Percentiles rank a stretch among this genome's conserved stretches.
phyloP scores from a whole-genome alignment of 2,888 invertebrate species.

The Cenopis cana region DNA sequence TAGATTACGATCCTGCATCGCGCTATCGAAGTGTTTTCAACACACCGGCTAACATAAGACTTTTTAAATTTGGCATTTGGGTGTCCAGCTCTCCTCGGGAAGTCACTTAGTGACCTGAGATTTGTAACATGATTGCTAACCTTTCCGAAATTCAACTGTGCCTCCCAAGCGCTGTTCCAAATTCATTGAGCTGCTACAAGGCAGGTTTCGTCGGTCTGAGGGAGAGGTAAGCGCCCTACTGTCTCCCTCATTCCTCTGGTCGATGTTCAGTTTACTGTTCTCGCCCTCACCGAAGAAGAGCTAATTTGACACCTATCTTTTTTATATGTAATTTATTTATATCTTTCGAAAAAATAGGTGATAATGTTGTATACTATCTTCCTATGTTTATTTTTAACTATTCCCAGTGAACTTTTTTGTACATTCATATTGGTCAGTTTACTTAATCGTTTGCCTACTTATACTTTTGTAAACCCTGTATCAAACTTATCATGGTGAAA shows the following conservation, averaged over 20 bases:
- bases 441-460: too few species aligned
- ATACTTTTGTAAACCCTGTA: background rate
- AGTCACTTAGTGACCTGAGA: conserved; percentile 58
- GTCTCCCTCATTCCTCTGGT: conserved; percentile 58
- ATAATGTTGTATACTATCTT: too few species aligned
- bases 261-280: conserved; percentile 77
- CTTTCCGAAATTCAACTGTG: conserved; percentile 55
- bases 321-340: background rate
- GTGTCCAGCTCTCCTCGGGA: conserved; percentile 76
- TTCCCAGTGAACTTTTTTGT: background rate
- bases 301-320: conserved; percentile 68
- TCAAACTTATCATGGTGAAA: background rate
- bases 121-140: conserved; percentile 54
- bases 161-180: conserved; percentile 54
- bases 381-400: background rate
- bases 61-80: conserved; percentile 46
- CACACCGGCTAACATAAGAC: background rate
- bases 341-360: too few species aligned
- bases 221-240: conserved; percentile 65
- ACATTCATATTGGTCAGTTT: background rate
- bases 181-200: conserved; percentile 54
- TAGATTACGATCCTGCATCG: conserved; percentile 40
- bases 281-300: conserved; percentile 73
- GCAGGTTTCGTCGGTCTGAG: conserved; percentile 57
- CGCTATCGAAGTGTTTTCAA: conserved; percentile 44